These are phyloP conservation scores for Eulemur albifrons DNA, from an alignment of 2,797 vertebrate species.

Conservation along the genomic window DNA sequence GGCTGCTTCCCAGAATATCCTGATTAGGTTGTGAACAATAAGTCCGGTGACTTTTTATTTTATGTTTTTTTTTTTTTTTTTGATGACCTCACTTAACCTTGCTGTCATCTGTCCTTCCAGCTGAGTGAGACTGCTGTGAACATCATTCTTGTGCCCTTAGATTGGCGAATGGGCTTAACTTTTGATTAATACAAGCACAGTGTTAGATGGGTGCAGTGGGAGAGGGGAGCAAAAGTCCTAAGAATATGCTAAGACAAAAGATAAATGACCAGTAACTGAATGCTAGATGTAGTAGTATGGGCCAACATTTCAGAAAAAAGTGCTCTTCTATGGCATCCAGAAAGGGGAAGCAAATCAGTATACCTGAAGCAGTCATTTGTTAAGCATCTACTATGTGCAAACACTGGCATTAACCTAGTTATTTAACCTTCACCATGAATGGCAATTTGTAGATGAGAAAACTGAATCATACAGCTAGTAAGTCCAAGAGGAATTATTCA, in stretches of 20 bases:
- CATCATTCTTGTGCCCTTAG: background rate
- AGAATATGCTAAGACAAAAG: background rate
- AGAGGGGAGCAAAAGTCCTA: background rate
- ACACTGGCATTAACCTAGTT: background rate
- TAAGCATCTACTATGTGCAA: background rate
- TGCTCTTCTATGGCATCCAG: background rate
- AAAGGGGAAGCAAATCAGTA: background rate
- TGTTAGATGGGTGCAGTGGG: background rate
- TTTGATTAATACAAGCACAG: background rate
- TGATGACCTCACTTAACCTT: background rate
- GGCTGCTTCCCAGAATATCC: background rate
- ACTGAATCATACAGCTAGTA: background rate
- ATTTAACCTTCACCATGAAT: background rate
- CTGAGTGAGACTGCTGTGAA: background rate
- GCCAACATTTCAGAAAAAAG: background rate
- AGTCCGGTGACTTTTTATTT: background rate
- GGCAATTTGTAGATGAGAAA: background rate
- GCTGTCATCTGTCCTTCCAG: background rate
- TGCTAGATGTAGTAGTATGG: background rate
- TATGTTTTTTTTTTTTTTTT: background rate
- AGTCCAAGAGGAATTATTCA: background rate
- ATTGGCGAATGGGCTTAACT: background rate
- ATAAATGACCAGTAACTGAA: background rate
- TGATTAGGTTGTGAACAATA: background rate
- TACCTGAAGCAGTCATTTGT: background rate